Percentiles rank a stretch among this genome's conserved stretches.
Conservation (phyloP, 2,888 invertebrate genomes). For the Xanthia togata region DNA sequence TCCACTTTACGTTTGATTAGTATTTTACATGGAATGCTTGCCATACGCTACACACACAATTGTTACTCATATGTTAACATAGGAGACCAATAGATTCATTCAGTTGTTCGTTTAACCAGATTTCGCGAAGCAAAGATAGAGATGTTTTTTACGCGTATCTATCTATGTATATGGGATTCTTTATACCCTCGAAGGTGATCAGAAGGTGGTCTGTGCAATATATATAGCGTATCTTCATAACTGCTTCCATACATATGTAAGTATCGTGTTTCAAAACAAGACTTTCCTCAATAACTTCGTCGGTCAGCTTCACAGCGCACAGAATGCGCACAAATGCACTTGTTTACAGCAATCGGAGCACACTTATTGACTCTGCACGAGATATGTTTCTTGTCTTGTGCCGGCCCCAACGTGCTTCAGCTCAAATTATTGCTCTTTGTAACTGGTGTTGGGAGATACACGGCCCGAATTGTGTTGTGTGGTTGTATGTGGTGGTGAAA, state of each 20-base stretch:
- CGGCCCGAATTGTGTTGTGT: slow-evolving; percentile 6
- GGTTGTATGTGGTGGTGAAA: not conserved
- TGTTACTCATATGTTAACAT: not conserved
- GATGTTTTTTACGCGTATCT: not conserved
- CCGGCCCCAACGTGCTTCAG: slow-evolving; percentile 44
- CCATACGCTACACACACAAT: too few relatives aligned
- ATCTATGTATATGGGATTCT: not conserved
- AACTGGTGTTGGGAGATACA: slow-evolving; percentile 31
- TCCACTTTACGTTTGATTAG: not conserved
- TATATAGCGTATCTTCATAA: too few relatives aligned
- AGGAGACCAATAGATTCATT: not conserved
- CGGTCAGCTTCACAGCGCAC: slow-evolving; percentile 29
- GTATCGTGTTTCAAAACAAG: not conserved
- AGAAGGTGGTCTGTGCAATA: too few relatives aligned
- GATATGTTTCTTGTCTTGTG: slow-evolving; percentile 62
- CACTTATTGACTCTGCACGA: slow-evolving; percentile 62
- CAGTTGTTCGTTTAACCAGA: not conserved
- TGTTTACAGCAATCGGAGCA: slow-evolving; percentile 44
- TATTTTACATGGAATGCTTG: not conserved
- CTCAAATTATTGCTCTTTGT: slow-evolving; percentile 59
- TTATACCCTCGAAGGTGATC: too few relatives aligned
- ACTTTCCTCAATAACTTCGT: slow-evolving; percentile 25
- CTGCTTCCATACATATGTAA: slow-evolving; percentile 28
- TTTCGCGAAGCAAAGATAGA: not conserved
- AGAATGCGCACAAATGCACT: slow-evolving; percentile 46